Conservation (phyloP, 92 coral and sea anemone species). For the Paragorgia papillata region DNA sequence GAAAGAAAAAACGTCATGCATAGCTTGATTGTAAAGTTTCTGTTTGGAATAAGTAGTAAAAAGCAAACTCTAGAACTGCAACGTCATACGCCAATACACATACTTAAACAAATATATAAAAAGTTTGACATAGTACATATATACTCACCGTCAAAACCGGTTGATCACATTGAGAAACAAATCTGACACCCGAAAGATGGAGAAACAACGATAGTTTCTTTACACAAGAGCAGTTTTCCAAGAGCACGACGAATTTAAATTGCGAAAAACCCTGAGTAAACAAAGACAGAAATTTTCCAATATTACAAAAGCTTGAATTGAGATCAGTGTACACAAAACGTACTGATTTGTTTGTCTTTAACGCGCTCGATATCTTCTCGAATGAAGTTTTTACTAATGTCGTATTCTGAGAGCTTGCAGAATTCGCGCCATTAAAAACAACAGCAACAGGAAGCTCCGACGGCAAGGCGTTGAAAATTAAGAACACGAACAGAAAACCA, state of each 20-base stretch:
- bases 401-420: not conserved
- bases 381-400: not conserved
- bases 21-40: no score
- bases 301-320: conserved; percentile 22
- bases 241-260: not conserved
- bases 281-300: conserved; percentile 9
- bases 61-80: no score
- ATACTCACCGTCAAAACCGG: conserved; percentile 15
- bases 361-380: conserved; percentile 1
- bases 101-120: no score
- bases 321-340: conserved; percentile 13
- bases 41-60: no score
- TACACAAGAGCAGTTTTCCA: not conserved
- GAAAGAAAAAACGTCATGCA: no score
- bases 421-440: not conserved
- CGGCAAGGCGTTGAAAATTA: not conserved
- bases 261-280: not conserved
- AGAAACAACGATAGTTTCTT: not conserved
- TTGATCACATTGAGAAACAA: conserved; percentile 5
- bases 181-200: not conserved
- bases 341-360: not conserved
- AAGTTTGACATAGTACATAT: no score
- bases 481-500: not conserved
- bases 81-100: no score
- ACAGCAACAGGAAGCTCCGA: conserved; percentile 7